Evolutionary conservation across 2,888 invertebrate species (phyloP), one percentile per base, ranked within the genome.

Genomic region (Polyploca ridens): DNA sequence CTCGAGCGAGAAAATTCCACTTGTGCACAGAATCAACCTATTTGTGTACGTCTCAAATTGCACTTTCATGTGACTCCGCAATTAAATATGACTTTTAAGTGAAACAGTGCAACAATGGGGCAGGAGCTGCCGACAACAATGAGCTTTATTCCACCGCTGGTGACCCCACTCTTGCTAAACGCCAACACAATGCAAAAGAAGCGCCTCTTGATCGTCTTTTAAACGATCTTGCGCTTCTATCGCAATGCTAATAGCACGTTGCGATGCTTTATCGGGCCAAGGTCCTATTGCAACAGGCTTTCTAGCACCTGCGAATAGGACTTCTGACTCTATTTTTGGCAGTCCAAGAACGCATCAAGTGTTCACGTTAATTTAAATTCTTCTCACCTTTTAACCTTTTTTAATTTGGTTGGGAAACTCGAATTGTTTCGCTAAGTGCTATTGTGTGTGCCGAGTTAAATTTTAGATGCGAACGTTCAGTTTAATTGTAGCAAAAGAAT

Each of bases 201-300:
- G 89, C 85, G 77, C 82, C 74, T 76, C 85, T 84, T 92, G 91
- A 93, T 93, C 90, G 92, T 90, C 90, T 92, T 93, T 93, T 93
- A 93, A 93, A 90, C 83, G 92, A 88, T 93, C 88, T 90, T 84
- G 87, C 86, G 86, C 87, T 83, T 83, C 82, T 87, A 88, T 84
- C 86, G 90, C 88, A 89, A 88, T 82, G 81, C 81, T 90, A 89
- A 88, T 89, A 88, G 87, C 85, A 83, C 82, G 81, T 89, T 89
- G 85, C 87, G 84, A 85, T 86, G 86, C 81, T 86, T 86, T 86
- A 89, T 87, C 85, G 71, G 84, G 89, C 90, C 93, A 94, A 91
- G 93, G 93, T 86, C 77, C 73, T 71, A 70, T 93, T 92, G 85
- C 91, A 81, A 88, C 88, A 92, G 82, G 86, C 92, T 94, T 92